Conservation (phyloP, 2,888 invertebrate species). For the Isotomurus palustris region DNA sequence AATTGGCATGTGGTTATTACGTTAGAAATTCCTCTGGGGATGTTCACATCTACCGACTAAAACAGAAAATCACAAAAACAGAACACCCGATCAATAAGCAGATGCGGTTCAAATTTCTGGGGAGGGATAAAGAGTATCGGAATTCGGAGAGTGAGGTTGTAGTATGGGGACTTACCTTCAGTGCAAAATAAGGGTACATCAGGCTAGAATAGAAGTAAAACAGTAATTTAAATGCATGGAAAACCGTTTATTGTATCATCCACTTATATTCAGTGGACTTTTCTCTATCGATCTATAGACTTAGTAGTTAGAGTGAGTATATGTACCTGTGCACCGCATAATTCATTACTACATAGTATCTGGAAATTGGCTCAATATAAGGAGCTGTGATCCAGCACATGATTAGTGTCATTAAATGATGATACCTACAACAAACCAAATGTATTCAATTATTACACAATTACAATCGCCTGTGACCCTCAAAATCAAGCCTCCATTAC, state of each 20-base stretch:
- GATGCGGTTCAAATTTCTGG: too few species aligned
- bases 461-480: too few species aligned
- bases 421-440: constrained; percentile 3
- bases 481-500: too few species aligned
- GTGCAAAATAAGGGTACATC: constrained; percentile 12
- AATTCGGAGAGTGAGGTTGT: too few species aligned
- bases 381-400: constrained; percentile 17
- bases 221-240: not conserved
- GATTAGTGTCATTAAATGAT: constrained; percentile 15
- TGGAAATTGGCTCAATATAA: constrained; percentile 15
- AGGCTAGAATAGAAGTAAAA: constrained; percentile 2
- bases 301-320: not conserved
- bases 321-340: constrained; percentile 11
- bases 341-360: constrained; percentile 19
- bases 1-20: constrained; percentile 16
- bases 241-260: too few species aligned
- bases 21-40: constrained; percentile 12
- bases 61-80: too few species aligned
- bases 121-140: too few species aligned
- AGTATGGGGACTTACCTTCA: not conserved
- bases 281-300: too few species aligned
- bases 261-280: too few species aligned
- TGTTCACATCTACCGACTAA: constrained; percentile 9
- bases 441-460: not conserved
- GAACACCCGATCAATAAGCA: too few species aligned